Percentiles rank a stretch among this genome's conserved stretches.
Evolutionary conservation across 2,888 invertebrate species (phyloP).

Genomic region (Zaprionus lineosus): DNA sequence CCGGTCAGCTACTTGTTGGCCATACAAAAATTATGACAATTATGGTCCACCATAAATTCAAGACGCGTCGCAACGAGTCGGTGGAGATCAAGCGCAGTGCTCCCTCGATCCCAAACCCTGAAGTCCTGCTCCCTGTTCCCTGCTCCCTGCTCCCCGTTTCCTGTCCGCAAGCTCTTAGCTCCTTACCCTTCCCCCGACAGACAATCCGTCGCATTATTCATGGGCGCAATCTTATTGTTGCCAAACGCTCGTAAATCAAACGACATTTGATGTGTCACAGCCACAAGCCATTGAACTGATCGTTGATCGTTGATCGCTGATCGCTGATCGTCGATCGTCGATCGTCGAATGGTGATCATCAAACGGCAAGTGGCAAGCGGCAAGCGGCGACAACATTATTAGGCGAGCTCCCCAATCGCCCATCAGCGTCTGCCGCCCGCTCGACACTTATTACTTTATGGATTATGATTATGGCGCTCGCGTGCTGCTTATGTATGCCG

Average conservation of each 20-base stretch:
- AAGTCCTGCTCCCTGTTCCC: constrained; percentile 9
- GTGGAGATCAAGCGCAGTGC: constrained; percentile 64
- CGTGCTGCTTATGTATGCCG: constrained; percentile 75
- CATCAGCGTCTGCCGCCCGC: constrained; percentile 43
- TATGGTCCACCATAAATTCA: constrained; percentile 77
- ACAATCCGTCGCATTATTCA: constrained; percentile 63
- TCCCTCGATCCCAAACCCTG: constrained; percentile 1
- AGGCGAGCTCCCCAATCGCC: constrained; percentile 65
- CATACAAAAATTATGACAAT: constrained; percentile 80
- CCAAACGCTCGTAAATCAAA: constrained; percentile 67
- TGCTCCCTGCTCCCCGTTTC: background rate
- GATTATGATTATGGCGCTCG: constrained; percentile 73
- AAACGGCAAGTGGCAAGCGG: constrained; percentile 23
- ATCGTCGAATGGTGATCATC: constrained; percentile 24
- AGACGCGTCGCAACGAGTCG: constrained; percentile 46
- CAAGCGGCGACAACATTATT: constrained; percentile 69
- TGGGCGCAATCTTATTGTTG: constrained; percentile 55
- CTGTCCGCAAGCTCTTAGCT: constrained; percentile 1
- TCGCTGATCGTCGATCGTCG: constrained; percentile 28
- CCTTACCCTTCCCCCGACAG: constrained; percentile 16
- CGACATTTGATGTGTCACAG: constrained; percentile 66
- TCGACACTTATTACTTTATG: constrained; percentile 76
- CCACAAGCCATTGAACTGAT: constrained; percentile 74
- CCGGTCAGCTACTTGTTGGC: constrained; percentile 60
- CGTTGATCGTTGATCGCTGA: constrained; percentile 28